A percentile compares a stretch with the other conserved stretches of the same genome.
Evolutionary conservation across 1,140 invertebrate species (phyloP).

Genomic region (Aphelinus certus): DNA sequence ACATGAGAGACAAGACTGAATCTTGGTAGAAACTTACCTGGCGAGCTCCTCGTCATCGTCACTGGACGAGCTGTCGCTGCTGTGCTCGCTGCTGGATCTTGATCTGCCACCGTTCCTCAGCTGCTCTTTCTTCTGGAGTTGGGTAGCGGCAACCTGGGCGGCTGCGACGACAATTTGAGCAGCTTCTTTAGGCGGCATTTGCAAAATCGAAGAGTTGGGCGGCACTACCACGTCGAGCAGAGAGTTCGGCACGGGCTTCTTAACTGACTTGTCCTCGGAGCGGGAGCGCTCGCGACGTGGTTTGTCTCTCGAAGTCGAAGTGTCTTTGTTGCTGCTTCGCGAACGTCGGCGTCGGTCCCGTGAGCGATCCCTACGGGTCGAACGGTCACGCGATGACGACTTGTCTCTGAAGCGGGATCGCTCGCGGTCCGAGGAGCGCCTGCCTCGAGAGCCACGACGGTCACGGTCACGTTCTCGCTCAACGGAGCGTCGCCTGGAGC

Average conservation of each 20-base stretch:
- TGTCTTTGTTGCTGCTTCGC: slow-evolving; percentile 50
- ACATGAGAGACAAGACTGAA: too few relatives aligned
- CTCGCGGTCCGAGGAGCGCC: slow-evolving; percentile 61
- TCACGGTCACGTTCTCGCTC: slow-evolving; percentile 42
- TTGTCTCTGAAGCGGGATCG: slow-evolving; percentile 55
- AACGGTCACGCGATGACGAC: slow-evolving; percentile 61
- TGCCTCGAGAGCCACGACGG: slow-evolving; percentile 53
- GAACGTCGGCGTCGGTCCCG: slow-evolving; percentile 51
- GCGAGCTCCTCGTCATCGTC: slow-evolving; percentile 51
- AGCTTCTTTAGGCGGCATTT: slow-evolving; percentile 27
- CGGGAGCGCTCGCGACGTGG: slow-evolving; percentile 47
- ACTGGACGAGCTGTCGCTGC: slow-evolving; percentile 62
- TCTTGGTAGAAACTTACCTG: slow-evolving; percentile 43
- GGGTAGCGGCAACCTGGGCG: slow-evolving; percentile 14
- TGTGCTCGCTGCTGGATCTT: slow-evolving; percentile 64
- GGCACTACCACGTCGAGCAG: slow-evolving; percentile 12
- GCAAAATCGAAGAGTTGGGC: slow-evolving; percentile 1
- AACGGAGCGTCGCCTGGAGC: slow-evolving; percentile 48
- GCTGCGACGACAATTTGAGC: slow-evolving; percentile 36
- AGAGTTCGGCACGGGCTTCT: too few relatives aligned
- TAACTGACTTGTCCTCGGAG: slow-evolving; percentile 13
- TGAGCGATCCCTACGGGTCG: slow-evolving; percentile 56
- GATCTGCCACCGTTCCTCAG: slow-evolving; percentile 62
- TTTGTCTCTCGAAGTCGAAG: slow-evolving; percentile 53
- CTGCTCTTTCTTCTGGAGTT: slow-evolving; percentile 55